Conservation (phyloP, 2,888 invertebrate species). For the Harpalus rubripes region DNA sequence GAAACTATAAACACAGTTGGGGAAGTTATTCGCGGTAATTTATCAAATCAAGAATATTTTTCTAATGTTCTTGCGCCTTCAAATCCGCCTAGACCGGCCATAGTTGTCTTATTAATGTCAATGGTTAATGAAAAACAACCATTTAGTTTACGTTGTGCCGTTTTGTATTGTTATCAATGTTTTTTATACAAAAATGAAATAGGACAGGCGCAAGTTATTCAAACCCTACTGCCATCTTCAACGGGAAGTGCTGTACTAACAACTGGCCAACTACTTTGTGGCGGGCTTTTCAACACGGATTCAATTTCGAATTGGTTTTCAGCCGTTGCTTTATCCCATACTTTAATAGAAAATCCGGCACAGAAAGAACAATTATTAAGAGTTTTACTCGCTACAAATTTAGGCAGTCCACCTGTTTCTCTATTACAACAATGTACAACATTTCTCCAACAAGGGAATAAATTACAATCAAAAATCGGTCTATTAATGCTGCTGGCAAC, state of each 20-base stretch:
- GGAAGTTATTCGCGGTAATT: constrained; percentile 95
- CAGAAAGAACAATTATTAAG: constrained; percentile 94
- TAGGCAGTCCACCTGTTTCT: constrained; percentile 91
- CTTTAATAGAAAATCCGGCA: constrained; percentile 89
- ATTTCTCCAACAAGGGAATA: constrained; percentile 89
- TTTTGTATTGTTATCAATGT: constrained; percentile 98
- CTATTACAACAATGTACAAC: constrained; percentile 93
- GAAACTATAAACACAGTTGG: constrained; percentile 97
- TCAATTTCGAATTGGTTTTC: constrained; percentile 97
- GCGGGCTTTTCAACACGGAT: constrained; percentile 93
- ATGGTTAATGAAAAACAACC: constrained; percentile 99
- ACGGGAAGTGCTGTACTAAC: constrained; percentile 86
- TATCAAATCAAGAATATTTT: constrained; percentile 94
- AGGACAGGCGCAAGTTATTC: constrained; percentile 92
- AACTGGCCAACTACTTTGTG: constrained; percentile 94
- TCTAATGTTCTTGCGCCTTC: constrained; percentile 95
- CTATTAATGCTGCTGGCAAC: constrained; percentile 93
- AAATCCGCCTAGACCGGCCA: constrained; percentile 94
- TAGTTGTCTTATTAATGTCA: constrained; percentile 96
- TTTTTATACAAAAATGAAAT: constrained; percentile 95
- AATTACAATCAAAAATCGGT: constrained; percentile 91
- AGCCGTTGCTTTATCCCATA: constrained; percentile 93
- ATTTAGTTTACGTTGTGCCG: constrained; percentile 91
- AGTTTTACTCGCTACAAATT: constrained; percentile 92
- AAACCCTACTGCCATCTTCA: constrained; percentile 93